A percentile compares a stretch with the other conserved stretches of the same genome.
Conservation (phyloP, 2,888 invertebrate species). For the Eutolmus rufibarbis region DNA sequence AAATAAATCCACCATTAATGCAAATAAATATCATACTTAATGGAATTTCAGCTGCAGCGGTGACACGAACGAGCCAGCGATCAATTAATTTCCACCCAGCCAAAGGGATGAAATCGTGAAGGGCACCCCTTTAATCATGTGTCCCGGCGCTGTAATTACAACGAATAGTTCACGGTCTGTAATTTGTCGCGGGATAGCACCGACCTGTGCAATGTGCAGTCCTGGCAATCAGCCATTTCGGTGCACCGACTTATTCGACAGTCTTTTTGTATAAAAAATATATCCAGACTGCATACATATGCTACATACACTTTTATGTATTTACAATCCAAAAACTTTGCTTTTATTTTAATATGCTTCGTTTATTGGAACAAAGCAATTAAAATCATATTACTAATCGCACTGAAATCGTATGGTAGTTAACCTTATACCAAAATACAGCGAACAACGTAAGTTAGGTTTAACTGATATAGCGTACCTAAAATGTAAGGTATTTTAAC, state of each 20-base stretch:
- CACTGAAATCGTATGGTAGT: no score
- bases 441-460: no score
- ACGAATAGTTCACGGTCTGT: not conserved
- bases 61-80: not conserved
- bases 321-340: not conserved
- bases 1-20: not conserved
- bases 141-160: not conserved
- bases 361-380: no score
- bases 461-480: no score
- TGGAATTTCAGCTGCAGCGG: not conserved
- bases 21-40: slow-evolving; percentile 3
- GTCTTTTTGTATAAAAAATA: not conserved
- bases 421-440: no score
- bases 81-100: not conserved
- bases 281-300: not conserved
- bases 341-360: not conserved
- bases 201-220: not conserved
- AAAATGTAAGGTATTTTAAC: no score
- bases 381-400: no score
- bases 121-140: not conserved
- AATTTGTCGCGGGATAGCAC: not conserved
- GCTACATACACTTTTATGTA: not conserved
- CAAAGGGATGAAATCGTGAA: not conserved
- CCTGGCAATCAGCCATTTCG: not conserved
- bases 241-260: not conserved